phyloP scores from a whole-genome alignment of 2,888 invertebrate genomes.

The Idaea dimidiata region DNA sequence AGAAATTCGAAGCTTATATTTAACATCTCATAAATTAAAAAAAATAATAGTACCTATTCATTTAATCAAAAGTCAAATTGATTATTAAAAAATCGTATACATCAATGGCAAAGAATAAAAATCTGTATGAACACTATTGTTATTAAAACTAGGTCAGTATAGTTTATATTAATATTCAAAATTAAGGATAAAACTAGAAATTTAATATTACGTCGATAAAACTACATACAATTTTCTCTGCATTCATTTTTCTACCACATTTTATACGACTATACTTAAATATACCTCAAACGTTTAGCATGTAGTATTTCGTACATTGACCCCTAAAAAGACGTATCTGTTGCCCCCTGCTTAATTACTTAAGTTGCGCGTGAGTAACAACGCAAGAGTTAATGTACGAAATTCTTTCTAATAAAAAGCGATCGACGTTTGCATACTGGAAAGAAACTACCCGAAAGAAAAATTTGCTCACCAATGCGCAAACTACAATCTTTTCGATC shows the following conservation, averaged over 20 bases:
- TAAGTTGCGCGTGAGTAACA: too few species aligned
- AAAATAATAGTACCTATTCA: background rate
- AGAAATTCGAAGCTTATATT: background rate
- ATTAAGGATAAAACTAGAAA: too few species aligned
- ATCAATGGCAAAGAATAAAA: background rate
- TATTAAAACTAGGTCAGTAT: too few species aligned
- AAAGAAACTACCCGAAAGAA: constrained; percentile 75
- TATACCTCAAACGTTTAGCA: background rate
- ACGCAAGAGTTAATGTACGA: too few species aligned
- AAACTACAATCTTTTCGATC: background rate
- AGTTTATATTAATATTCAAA: too few species aligned
- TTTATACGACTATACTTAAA: background rate
- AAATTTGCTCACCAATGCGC: constrained; percentile 42
- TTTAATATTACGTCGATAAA: background rate
- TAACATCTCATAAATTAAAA: background rate
- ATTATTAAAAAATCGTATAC: background rate
- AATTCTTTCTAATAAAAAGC: too few species aligned
- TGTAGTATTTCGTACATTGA: too few species aligned
- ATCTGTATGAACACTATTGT: background rate
- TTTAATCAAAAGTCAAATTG: background rate
- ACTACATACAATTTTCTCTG: background rate
- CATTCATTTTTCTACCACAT: background rate
- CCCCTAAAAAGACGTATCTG: too few species aligned
- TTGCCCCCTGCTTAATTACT: too few species aligned
- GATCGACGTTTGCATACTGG: constrained; percentile 27